Base-by-base conservation (phyloP, 2,797 vertebrate species). In the Jordanella pulchra region DNA sequence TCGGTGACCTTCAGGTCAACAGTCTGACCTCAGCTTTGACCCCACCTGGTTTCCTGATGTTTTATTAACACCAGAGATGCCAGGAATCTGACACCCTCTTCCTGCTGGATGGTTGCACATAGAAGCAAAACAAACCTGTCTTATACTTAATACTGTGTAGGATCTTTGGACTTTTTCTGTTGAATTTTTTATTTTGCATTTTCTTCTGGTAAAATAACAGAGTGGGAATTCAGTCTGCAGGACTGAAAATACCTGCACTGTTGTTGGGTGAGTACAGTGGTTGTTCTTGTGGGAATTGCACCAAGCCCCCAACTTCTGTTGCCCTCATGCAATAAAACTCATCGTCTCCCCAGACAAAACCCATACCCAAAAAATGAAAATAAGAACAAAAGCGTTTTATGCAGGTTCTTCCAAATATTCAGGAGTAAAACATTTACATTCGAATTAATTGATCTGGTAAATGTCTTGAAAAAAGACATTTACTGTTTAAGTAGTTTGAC, bases 11-110 rank as follows among this genome's bases (percentile, higher is more conserved):
- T 7, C 10, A 65, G 83, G 87, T 89, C 81, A 83, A 66, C 56
- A 9, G 84, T 71, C 74, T 84, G 84, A 86, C 83, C 87, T 71
- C 47, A 3, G 50, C 51, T 48, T 53, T 82, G 82, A 87, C 86
- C 89, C 76, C 79, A 84, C 80, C 89, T 90, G 80, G 61, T 80
- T 76, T 72, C 67, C 79, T 77, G 70, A 67, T 81, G 86, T 73
- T 81, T 84, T 81, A 79, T 83, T 86, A 79, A 80, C 13, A 7
- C 66, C 23, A 23, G 51, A 18, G 54, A 9, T 27, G 54, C 39
- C 70, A 18, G 14, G 30, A 53, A 45, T 63, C 76, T 28, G 47
- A 1, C 47, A 54, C 69, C 44, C 53, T 44, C 55, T 30, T 51
- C 27, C 23, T 0, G 2, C 2, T 12, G 10, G n/a, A 68, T 44